phyloP scores from a whole-genome alignment of 2,888 invertebrate genomes.

The Anarsia innoxiella region DNA sequence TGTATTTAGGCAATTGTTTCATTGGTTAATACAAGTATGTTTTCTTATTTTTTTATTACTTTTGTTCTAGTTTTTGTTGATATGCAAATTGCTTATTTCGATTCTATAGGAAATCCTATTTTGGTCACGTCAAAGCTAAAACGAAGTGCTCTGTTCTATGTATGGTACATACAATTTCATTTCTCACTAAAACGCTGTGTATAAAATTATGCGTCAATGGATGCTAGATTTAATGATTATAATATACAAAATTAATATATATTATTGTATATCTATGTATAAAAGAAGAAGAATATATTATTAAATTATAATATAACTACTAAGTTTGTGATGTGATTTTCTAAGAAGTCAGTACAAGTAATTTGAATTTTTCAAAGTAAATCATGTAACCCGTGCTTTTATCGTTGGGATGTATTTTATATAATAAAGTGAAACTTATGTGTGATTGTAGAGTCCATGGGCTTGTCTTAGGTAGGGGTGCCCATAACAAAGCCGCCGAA shows the following conservation, averaged over 20 bases:
- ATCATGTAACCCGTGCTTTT: slow-evolving; percentile 50
- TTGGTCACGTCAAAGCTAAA: too few species aligned
- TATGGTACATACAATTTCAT: too few species aligned
- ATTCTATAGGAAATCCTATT: too few species aligned
- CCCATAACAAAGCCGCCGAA: too few species aligned
- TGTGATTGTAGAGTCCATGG: slow-evolving; percentile 24
- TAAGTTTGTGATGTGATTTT: slow-evolving; percentile 54
- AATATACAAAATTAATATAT: slow-evolving; percentile 17
- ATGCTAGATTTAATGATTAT: slow-evolving; percentile 33
- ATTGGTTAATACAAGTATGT: too few species aligned
- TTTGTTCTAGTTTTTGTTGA: too few species aligned
- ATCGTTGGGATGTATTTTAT: slow-evolving; percentile 45
- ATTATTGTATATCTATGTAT: slow-evolving; percentile 14
- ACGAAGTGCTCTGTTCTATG: too few species aligned
- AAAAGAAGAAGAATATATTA: slow-evolving; percentile 24
- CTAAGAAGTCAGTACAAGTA: slow-evolving; percentile 54
- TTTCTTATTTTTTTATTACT: too few species aligned
- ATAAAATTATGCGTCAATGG: slow-evolving; percentile 28
- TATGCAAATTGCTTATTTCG: too few species aligned
- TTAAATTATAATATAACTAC: slow-evolving; percentile 28
- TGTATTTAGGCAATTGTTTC: too few species aligned
- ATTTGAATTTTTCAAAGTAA: slow-evolving; percentile 49
- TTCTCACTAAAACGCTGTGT: slow-evolving; percentile 1
- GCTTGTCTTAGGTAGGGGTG: too few species aligned
- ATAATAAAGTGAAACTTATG: slow-evolving; percentile 26